Base-by-base conservation (phyloP, 2,888 invertebrate genomes). In the Odontothrips loti region DNA sequence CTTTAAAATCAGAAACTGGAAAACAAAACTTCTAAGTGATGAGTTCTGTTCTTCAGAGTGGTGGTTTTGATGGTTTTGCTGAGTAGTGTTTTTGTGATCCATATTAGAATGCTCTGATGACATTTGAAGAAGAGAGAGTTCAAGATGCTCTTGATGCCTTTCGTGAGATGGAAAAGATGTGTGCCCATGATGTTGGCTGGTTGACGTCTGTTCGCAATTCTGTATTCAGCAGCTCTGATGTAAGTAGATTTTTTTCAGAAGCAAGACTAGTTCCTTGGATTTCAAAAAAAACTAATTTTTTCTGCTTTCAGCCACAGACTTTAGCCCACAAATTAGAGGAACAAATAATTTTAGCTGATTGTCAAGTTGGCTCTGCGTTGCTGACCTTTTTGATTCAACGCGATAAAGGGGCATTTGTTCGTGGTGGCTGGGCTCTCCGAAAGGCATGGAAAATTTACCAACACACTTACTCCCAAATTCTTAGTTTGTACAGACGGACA, bases 381-480 rank as follows among this genome's bases (percentile, higher is more conserved):
- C 87, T 93, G 68, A 91, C 91, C 27, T 90, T 93, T 84, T 87
- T 92, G 20, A 82, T 82, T 6, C 91, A 92, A 84, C 91, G 92
- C 85, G 92, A 93, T 85, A 87, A 92, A 79, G 88, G 91, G 4
- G 90, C 92, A 17, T 88, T 88, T 83, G 89, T 93, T 80, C 91
- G 89, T 84, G 92, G 91, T 0, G 91, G 92, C 15, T 93, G 93
- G 92, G 89, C 91, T 82, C 87, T 93, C 83, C 87, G 93, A 47
- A 92, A 91, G 86, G 92, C 93, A 0, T 93, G 92, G 92, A 91
- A 92, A 85, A 89, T 92, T 81, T 93, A 93, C 85, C 91, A 92
- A 84, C 90, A 90, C 84, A 88, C 91, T 1, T 91, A 92, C 85
- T 88, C 88, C 80, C 90, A 92, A 84, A 89, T 92, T 83, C 86